phyloP scores from a whole-genome alignment of 2,113 vertebrate genomes.

The Vicugna pacos region DNA sequence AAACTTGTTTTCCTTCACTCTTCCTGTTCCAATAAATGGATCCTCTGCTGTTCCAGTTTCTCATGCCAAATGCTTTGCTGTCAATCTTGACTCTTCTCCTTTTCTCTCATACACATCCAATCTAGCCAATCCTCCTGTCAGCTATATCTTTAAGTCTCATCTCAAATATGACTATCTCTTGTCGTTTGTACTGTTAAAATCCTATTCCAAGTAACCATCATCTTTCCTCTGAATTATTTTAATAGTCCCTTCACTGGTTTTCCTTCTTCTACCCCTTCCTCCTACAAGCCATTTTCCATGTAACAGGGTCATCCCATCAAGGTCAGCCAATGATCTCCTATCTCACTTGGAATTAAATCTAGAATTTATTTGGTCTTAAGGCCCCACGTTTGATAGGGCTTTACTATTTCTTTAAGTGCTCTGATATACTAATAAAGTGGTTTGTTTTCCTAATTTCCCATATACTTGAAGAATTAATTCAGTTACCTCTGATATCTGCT shows the following conservation, averaged over 20 bases:
- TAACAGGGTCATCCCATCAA: not conserved
- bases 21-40: not conserved
- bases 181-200: not conserved
- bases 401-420: not conserved
- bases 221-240: conserved; percentile 28
- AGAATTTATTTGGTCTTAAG: not conserved
- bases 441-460: not conserved
- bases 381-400: not conserved
- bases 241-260: not conserved
- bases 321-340: not conserved
- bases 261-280: not conserved
- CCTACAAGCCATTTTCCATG: not conserved
- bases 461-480: not conserved
- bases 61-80: not conserved
- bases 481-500: not conserved
- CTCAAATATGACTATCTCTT: conserved; percentile 33
- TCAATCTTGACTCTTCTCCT: not conserved
- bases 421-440: not conserved
- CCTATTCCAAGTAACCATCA: not conserved
- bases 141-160: not conserved
- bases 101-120: not conserved
- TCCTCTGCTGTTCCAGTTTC: not conserved
- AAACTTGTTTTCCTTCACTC: not conserved
- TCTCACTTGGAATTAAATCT: not conserved
- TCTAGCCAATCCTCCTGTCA: not conserved